Percentiles rank a stretch among this genome's conserved stretches.
These are phyloP conservation scores for Linhomoeus sp. DNA, from an alignment of 2,888 invertebrate genomes.

Conservation along the genomic window DNA sequence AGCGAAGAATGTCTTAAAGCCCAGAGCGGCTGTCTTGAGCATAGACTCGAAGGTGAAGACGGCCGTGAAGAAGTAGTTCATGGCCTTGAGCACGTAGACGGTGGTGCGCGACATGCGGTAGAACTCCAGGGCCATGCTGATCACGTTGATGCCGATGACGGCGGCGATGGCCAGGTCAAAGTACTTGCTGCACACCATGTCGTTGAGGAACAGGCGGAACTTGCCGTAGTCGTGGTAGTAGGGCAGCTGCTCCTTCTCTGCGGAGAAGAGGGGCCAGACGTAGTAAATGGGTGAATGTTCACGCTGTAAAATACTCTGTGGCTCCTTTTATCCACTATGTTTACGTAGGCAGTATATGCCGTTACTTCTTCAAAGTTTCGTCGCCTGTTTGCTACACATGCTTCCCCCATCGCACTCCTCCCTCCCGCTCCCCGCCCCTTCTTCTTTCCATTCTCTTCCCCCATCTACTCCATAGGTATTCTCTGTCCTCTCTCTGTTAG, in stretches of 20 bases:
- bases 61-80: conserved; percentile 98
- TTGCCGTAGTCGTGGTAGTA: conserved; percentile 84
- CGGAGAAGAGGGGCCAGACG: conserved; percentile 1
- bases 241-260: conserved; percentile 84
- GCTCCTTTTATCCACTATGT: too few relatives aligned
- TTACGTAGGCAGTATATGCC: too few relatives aligned
- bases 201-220: conserved; percentile 72
- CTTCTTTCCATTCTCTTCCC: too few relatives aligned
- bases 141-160: conserved; percentile 94
- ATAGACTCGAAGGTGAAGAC: conserved; percentile 91
- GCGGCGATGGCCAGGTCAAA: conserved; percentile 97
- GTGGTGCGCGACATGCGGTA: conserved; percentile 81
- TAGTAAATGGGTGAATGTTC: too few relatives aligned
- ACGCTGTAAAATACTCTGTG: too few relatives aligned
- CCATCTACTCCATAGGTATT: too few relatives aligned
- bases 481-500: too few relatives aligned
- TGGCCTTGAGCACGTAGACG: conserved; percentile 73
- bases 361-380: too few relatives aligned
- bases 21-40: conserved; percentile 85
- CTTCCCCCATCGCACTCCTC: too few relatives aligned
- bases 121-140: conserved; percentile 99
- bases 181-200: conserved; percentile 91
- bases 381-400: too few relatives aligned
- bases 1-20: conserved; percentile 57
- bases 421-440: too few relatives aligned